Evolutionary conservation across 2,113 vertebrate species (phyloP).

Genomic region (Tetraodon nigroviridis): DNA sequence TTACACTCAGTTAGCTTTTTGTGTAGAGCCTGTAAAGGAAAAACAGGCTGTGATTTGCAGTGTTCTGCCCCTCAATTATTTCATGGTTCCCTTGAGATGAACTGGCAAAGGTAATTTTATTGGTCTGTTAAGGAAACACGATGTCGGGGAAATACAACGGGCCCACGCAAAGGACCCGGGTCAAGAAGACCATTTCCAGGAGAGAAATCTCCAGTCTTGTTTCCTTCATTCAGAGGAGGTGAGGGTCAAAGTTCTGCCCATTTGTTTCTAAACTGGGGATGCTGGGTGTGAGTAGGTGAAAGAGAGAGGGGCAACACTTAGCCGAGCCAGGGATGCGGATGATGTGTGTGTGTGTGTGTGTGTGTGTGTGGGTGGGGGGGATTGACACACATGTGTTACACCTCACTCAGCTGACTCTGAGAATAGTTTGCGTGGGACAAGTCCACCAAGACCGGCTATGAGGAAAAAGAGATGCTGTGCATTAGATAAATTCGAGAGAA

Average conservation of each 20-base stretch:
- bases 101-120: slow-evolving; percentile 47
- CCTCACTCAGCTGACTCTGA: slow-evolving; percentile 72
- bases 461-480: slow-evolving; percentile 40
- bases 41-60: slow-evolving; percentile 38
- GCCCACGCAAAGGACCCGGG: slow-evolving; percentile 43
- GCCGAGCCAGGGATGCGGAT: slow-evolving; percentile 19
- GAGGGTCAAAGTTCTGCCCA: slow-evolving; percentile 61
- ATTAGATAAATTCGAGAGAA: slow-evolving; percentile 44
- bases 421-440: slow-evolving; percentile 75
- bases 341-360: slow-evolving; percentile 13
- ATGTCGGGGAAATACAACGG: slow-evolving; percentile 49
- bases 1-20: too few relatives aligned
- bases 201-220: slow-evolving; percentile 26
- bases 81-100: slow-evolving; percentile 31
- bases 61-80: slow-evolving; percentile 41
- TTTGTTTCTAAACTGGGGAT: slow-evolving; percentile 45
- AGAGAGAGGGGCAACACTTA: slow-evolving; percentile 19
- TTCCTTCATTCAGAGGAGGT: slow-evolving; percentile 31
- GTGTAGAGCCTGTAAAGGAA: slow-evolving; percentile 6
- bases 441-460: slow-evolving; percentile 72
- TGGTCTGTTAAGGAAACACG: slow-evolving; percentile 53
- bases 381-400: slow-evolving; percentile 48
- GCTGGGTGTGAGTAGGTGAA: slow-evolving; percentile 47
- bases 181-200: slow-evolving; percentile 55
- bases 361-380: slow-evolving; percentile 46